A percentile compares a stretch with the other conserved stretches of the same genome.
Conservation (phyloP, 2,888 invertebrate species). For the Oscheius sp. region DNA sequence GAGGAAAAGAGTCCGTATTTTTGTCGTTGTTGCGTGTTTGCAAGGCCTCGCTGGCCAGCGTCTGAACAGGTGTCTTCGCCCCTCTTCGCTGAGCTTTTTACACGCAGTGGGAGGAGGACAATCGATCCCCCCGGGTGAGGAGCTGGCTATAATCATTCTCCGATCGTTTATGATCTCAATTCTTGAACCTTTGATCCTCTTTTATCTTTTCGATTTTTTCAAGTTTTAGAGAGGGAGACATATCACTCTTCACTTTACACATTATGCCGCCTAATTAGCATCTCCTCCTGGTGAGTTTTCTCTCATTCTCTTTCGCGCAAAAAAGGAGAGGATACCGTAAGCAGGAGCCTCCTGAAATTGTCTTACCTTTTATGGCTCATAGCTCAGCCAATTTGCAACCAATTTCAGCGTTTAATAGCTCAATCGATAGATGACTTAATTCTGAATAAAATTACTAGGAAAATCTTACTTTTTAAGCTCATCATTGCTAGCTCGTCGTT, state of each 20-base stretch:
- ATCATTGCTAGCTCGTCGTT: no score
- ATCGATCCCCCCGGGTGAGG: conserved; percentile 5
- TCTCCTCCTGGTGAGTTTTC: background rate
- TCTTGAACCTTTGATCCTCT: background rate
- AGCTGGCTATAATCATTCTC: conserved; percentile 1
- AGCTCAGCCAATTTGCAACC: no score
- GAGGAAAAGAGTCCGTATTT: no score
- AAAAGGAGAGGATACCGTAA: no score
- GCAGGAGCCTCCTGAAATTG: no score
- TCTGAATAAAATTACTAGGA: no score
- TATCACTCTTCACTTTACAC: background rate
- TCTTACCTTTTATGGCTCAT: no score
- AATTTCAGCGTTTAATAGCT: no score
- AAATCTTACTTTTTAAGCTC: no score
- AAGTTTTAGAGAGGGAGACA: background rate
- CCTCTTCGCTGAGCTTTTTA: conserved; percentile 16
- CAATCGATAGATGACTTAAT: no score
- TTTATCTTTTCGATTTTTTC: background rate
- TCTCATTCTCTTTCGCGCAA: no score
- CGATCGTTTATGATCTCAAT: background rate
- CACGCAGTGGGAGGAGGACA: conserved; percentile 4
- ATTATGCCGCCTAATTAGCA: background rate
- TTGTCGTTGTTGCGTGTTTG: conserved; percentile 21
- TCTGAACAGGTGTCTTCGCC: conserved; percentile 24
- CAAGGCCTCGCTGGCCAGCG: background rate